Base-by-base conservation (phyloP, 2,888 invertebrate species). In the Agrotis ipsilon region DNA sequence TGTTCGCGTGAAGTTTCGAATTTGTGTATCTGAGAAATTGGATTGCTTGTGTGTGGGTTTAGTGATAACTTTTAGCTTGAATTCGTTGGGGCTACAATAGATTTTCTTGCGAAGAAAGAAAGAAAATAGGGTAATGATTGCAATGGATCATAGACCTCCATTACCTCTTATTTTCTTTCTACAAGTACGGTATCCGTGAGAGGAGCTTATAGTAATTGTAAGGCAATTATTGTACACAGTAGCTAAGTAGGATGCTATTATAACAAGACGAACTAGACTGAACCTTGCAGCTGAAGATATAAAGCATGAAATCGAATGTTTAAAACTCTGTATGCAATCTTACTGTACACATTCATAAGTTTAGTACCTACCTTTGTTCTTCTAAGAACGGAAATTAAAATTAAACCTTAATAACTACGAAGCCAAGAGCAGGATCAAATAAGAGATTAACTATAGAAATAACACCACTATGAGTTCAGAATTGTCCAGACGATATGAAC, bases 1-100 rank as follows among this genome's bases (percentile, higher is more conserved):
- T 70, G 49, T 68, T 69, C 63, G 72, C 24, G 51, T 64, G 67
- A 77, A 79, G 58, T 67, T 82, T 81, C 27, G 67, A 67, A 72
- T 81, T 78, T 72, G 69, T 72, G 27, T 72, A 64, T 45, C 63
- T 78, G 27, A 62, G 68, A 69, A 69, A 72, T 57, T 61, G 66
- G 58, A 14, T 68, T 69, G 51, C 55, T 18, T 78, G 32, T 64
- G 55, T 64, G 45, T 43, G 45, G 64, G 21, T 55, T 65, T 54
- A 27, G 52, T 55, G 51, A 70, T 75, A 76, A 64, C 52, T 67
- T 67, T 67, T 64, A 21, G 48, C 43, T 59, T 46, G 18, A 57
- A 49, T 39, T 68, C 62, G 39, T 19, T 11, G 39, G 60, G 46
- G 55, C 46, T 19, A 62, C 39, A 65, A 65, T 60, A 19, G 24